phyloP scores from a whole-genome alignment of 1,140 invertebrate species.

The Drosophila bocki region DNA sequence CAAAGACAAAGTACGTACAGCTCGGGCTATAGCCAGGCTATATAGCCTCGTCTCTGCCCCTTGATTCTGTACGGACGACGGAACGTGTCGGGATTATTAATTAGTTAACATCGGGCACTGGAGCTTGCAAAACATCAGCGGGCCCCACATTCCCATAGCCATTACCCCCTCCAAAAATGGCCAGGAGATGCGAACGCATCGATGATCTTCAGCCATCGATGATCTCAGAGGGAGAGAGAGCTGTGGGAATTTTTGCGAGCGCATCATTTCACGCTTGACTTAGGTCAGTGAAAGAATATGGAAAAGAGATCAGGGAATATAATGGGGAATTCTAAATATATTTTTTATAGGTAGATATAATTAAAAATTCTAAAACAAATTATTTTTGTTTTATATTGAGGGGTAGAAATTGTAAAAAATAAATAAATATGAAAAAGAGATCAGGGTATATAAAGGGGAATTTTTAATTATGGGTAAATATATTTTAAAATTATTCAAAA shows the following conservation, averaged over 20 bases:
- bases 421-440: background rate
- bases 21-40: background rate
- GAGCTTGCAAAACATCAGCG: constrained; percentile 41
- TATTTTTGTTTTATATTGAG: background rate
- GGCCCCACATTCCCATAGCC: constrained; percentile 37
- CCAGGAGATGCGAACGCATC: constrained; percentile 25
- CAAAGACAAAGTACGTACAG: constrained; percentile 69
- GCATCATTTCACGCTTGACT: constrained; percentile 4
- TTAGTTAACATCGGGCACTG: constrained; percentile 45
- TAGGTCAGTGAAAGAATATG: constrained; percentile 18
- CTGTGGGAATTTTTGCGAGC: constrained; percentile 23
- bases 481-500: background rate
- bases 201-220: constrained; percentile 13
- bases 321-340: background rate
- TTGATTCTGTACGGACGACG: constrained; percentile 11
- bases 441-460: background rate
- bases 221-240: constrained; percentile 15
- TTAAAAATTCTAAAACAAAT: background rate
- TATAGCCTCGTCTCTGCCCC: constrained; percentile 2
- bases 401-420: background rate
- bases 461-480: background rate
- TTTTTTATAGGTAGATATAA: too few species aligned
- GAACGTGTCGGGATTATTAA: constrained; percentile 75
- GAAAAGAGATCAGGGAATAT: too few species aligned
- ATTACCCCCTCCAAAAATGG: background rate